phyloP scores from a whole-genome alignment of 2,888 invertebrate genomes.

The Cosmopolites sordidus region DNA sequence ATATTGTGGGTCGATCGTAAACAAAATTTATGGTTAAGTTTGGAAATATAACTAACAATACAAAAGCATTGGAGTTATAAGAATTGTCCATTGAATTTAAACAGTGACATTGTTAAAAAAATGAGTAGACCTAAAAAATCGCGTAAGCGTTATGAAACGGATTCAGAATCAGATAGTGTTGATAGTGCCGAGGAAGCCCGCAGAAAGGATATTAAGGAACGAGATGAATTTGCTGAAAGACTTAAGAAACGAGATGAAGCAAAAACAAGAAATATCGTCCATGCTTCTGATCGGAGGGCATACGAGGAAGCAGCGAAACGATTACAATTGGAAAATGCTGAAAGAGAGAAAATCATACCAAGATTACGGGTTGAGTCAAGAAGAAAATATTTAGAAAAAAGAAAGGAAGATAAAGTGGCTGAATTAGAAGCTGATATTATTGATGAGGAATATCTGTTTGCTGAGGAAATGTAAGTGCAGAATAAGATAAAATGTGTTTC shows the following conservation, averaged over 20 bases:
- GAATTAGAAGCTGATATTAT: constrained; percentile 92
- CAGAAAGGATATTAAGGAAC: constrained; percentile 78
- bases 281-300: constrained; percentile 62
- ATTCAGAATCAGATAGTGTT: constrained; percentile 51
- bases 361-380: constrained; percentile 87
- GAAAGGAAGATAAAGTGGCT: constrained; percentile 92
- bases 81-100: too few relatives aligned
- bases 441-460: constrained; percentile 95
- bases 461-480: constrained; percentile 74
- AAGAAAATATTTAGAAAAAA: constrained; percentile 88
- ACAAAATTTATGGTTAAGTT: too few relatives aligned
- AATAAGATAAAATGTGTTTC: constrained; percentile 1
- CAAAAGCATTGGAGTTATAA: too few relatives aligned
- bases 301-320: constrained; percentile 88
- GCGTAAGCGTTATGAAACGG: constrained; percentile 51
- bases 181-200: constrained; percentile 79
- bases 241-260: constrained; percentile 86
- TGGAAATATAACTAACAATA: too few relatives aligned
- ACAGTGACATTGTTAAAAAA: background rate
- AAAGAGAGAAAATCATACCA: constrained; percentile 81
- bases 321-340: constrained; percentile 81
- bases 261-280: constrained; percentile 75
- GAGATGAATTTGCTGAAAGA: constrained; percentile 90
- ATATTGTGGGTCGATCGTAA: too few relatives aligned
- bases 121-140: constrained; percentile 41